A percentile compares a stretch with the other conserved stretches of the same genome.
phyloP scores from a whole-genome alignment of 2,797 vertebrate species.

The Myioborus miniatus region DNA sequence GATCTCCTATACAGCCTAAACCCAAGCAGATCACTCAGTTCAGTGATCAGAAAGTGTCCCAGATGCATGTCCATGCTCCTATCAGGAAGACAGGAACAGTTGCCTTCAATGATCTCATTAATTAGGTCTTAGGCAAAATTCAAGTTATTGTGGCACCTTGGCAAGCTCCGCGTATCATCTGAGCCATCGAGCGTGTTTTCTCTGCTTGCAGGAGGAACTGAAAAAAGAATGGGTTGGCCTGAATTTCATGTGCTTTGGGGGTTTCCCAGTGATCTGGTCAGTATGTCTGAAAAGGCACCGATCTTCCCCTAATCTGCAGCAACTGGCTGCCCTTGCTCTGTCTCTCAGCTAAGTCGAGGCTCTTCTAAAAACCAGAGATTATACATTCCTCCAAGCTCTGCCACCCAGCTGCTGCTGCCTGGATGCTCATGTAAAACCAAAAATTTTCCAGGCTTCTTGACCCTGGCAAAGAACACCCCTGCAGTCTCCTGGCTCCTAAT shows the following conservation, averaged over 20 bases:
- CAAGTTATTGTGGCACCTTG: neutral
- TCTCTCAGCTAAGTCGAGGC: neutral
- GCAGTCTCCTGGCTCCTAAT: neutral
- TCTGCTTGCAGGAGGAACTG: neutral
- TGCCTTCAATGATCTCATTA: neutral
- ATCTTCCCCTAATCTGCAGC: neutral
- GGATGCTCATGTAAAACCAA: neutral
- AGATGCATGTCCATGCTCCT: neutral
- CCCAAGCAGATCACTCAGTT: neutral
- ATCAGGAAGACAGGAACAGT: neutral
- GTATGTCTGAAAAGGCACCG: neutral
- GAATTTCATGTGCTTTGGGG: neutral
- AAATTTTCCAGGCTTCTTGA: neutral
- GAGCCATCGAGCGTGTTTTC: accelerated
- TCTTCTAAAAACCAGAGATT: neutral
- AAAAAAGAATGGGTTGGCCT: neutral
- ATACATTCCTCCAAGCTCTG: neutral
- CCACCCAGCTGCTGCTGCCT: accelerated
- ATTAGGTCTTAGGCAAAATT: neutral
- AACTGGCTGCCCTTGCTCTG: accelerated
- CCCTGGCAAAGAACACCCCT: neutral
- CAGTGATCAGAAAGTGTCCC: neutral
- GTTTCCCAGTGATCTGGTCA: neutral
- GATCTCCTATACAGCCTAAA: neutral
- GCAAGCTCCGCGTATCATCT: accelerated